A percentile compares a stretch with the other conserved stretches of the same genome.
Evolutionary conservation across 1,140 invertebrate genomes (phyloP).

Genomic region (Drosophila quadrilineata): DNA sequence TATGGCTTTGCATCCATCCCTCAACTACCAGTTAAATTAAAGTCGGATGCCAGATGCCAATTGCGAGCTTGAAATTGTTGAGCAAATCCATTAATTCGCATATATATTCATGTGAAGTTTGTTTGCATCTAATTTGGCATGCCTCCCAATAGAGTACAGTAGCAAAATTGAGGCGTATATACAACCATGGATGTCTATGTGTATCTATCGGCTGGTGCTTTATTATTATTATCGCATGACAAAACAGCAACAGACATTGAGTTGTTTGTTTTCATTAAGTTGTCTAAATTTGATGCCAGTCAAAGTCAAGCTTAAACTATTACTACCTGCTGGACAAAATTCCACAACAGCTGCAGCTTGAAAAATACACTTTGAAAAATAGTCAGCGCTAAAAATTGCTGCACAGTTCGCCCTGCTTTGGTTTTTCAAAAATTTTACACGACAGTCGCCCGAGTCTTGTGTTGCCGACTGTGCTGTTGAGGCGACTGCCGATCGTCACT

Average conservation of each 20-base stretch:
- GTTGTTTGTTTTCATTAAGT: slow-evolving; percentile 27
- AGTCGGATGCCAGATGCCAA: slow-evolving; percentile 12
- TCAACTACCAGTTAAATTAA: slow-evolving; percentile 1
- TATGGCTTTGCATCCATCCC: slow-evolving; percentile 6
- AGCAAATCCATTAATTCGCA: slow-evolving; percentile 61
- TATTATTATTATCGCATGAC: slow-evolving; percentile 34
- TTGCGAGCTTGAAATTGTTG: slow-evolving; percentile 49
- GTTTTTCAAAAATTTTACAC: no score
- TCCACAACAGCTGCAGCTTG: no score
- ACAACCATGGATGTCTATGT: no score
- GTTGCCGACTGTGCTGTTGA: no score
- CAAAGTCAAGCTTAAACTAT: no score
- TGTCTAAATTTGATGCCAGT: slow-evolving; percentile 61
- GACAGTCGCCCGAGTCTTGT: no score
- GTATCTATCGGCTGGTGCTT: slow-evolving; percentile 15
- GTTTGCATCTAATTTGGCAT: slow-evolving; percentile 44
- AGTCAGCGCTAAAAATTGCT: no score
- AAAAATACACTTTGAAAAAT: no score
- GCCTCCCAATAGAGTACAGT: slow-evolving; percentile 16
- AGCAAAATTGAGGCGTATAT: not conserved
- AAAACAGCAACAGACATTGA: slow-evolving; percentile 7
- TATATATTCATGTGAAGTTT: slow-evolving; percentile 66
- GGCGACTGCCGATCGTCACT: no score
- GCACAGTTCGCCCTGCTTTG: no score
- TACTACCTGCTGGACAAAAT: no score